Conservation (phyloP, 2,113 vertebrate species). For the Okapia johnstoni region DNA sequence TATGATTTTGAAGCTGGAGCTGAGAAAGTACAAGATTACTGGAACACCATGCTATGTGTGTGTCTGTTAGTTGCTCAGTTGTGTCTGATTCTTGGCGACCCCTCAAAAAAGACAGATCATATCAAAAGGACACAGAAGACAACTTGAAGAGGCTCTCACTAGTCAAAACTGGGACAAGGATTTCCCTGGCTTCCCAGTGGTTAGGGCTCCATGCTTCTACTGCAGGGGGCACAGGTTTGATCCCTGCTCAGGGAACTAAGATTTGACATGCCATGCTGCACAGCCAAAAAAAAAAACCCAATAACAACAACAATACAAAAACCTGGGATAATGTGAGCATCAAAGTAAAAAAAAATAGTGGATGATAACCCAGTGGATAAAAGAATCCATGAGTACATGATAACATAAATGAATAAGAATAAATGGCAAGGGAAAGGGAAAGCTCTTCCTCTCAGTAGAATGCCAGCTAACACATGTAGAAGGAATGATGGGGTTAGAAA, state of each 20-base stretch:
- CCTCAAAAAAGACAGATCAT: neutral
- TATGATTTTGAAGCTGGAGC: neutral
- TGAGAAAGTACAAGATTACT: neutral
- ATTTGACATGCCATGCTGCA: neutral
- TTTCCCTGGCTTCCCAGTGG: neutral
- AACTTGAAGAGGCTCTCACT: neutral
- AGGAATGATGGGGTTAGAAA: neutral
- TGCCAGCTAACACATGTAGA: neutral
- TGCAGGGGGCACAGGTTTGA: neutral
- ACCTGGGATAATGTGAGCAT: neutral
- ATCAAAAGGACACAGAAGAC: neutral
- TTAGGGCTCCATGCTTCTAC: neutral
- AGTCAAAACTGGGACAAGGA: neutral
- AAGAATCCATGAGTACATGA: neutral
- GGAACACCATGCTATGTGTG: neutral
- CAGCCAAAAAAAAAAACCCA: neutral
- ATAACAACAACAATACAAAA: neutral
- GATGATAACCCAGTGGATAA: neutral
- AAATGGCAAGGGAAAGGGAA: neutral
- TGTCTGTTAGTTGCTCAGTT: neutral
- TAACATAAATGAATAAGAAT: neutral
- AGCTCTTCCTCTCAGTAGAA: neutral
- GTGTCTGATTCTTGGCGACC: neutral
- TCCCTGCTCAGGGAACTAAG: neutral
- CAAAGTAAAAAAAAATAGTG: neutral